phyloP scores from a whole-genome alignment of 2,797 vertebrate species.

The Vireo griseus region DNA sequence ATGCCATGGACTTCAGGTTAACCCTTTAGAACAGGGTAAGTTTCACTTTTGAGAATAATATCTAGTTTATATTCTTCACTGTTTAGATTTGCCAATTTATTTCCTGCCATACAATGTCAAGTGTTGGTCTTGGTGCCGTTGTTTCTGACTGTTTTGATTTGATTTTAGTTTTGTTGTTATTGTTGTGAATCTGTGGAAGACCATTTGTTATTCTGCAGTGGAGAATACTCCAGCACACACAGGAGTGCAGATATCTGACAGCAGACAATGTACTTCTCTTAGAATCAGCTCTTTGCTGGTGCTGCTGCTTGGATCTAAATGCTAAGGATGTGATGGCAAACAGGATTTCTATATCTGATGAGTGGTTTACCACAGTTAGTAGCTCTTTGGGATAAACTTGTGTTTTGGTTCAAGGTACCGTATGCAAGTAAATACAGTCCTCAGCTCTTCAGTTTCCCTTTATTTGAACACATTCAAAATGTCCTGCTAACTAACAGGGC shows the following conservation, averaged over 20 bases:
- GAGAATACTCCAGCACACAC: rapidly evolving
- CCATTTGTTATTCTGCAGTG: neutral
- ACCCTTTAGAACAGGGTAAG: neutral
- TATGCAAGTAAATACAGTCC: neutral
- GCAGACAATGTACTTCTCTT: neutral
- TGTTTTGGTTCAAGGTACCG: neutral
- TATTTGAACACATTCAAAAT: neutral
- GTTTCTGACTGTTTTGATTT: neutral
- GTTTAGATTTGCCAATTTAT: neutral
- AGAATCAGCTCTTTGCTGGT: neutral
- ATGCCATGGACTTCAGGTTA: neutral
- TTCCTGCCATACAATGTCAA: neutral
- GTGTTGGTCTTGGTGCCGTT: neutral
- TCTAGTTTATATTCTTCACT: neutral
- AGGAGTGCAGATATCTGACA: neutral
- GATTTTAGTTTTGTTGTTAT: neutral
- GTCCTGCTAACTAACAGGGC: neutral
- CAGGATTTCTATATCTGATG: neutral
- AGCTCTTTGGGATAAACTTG: neutral
- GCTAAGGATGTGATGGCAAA: neutral
- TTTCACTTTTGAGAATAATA: neutral
- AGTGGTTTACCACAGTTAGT: neutral
- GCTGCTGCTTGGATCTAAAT: neutral
- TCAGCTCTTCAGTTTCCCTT: neutral
- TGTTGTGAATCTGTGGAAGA: neutral